A percentile compares a stretch with the other conserved stretches of the same genome.
Evolutionary conservation across 1,140 invertebrate species (phyloP).

Genomic region (Acyrthosiphon pisum): DNA sequence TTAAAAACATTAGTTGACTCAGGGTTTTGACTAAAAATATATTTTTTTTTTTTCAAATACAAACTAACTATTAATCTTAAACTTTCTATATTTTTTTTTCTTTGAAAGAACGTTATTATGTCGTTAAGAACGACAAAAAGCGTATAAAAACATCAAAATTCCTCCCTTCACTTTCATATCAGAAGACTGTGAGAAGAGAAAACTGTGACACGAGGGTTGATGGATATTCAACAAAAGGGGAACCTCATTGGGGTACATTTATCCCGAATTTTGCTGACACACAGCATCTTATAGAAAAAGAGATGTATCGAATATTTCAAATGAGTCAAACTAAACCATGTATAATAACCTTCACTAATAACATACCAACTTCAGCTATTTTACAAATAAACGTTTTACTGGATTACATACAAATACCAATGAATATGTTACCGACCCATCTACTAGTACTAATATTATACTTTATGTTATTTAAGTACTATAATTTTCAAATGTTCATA

Average conservation of each 20-base stretch:
- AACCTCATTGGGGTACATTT: not conserved
- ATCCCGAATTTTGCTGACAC: not conserved
- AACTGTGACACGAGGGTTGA: constrained; percentile 5
- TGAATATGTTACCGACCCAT: too few species aligned
- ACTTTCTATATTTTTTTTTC: constrained; percentile 32
- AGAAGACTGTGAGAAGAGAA: not conserved
- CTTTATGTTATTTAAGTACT: not conserved
- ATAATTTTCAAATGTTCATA: not conserved
- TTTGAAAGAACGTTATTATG: not conserved
- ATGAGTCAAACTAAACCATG: not conserved
- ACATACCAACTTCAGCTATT: not conserved
- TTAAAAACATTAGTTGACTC: not conserved
- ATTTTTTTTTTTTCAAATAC: not conserved
- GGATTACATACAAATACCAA: not conserved
- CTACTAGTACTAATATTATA: not conserved
- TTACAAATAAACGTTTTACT: not conserved
- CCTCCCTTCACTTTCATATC: not conserved
- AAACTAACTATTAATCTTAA: constrained; percentile 48
- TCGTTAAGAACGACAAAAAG: constrained; percentile 28
- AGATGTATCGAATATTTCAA: not conserved
- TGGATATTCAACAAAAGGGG: constrained; percentile 20
- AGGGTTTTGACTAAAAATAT: not conserved
- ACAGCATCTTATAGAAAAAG: not conserved
- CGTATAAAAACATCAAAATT: constrained; percentile 42
- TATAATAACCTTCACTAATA: not conserved